Evolutionary conservation across 2,797 vertebrate species (phyloP), one percentile per base, ranked within the genome.

Genomic region (Epinephelus awoara): DNA sequence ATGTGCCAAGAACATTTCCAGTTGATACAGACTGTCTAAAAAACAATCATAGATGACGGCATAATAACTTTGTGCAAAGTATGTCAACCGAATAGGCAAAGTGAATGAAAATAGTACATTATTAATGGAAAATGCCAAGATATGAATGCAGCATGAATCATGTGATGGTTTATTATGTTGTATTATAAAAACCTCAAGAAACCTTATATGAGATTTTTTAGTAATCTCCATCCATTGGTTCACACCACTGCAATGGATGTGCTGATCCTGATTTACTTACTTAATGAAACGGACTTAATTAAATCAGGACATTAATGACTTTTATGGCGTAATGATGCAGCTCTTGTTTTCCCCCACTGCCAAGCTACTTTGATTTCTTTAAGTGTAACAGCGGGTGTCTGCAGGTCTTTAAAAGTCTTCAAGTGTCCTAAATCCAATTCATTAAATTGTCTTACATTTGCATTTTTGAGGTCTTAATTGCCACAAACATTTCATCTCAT

Each of bases 271-370:
- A 55, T 65, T 38, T 19, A 62, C 38, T 38, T 6, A 50, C 34
- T 42, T 13, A 42, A 21, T 59, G 49, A 38, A 49, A 61, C 7
- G 7, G 29, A 49, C 19, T 15, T 2, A 71, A n/a, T 58, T 70
- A 34, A 58, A 59, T 71, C 46, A 59, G 44, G 19, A 50, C 27
- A 38, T 71, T 72, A 72, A 62, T 44, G 47, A 44, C 58, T n/a
- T 73, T 59, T 54, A 55, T 47, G 38, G 51, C n/a, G 27, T 65
- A 27, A 72, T 54, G n/a, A 72, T 47, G 34, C 12, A 69, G 8
- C 46, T 12, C 17, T 51, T 8, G 6, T 59, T 47, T 44, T 34
- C 34, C 17, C 18, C 34, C 3, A 9, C 44, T 18, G 5, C 51
- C 18, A 47, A 0, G 12, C n/a, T 25, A 5, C 6, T 15, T 52